These are phyloP conservation scores for Drosophila kuntzei DNA, from an alignment of 2,888 invertebrate genomes.

Conservation along the genomic window DNA sequence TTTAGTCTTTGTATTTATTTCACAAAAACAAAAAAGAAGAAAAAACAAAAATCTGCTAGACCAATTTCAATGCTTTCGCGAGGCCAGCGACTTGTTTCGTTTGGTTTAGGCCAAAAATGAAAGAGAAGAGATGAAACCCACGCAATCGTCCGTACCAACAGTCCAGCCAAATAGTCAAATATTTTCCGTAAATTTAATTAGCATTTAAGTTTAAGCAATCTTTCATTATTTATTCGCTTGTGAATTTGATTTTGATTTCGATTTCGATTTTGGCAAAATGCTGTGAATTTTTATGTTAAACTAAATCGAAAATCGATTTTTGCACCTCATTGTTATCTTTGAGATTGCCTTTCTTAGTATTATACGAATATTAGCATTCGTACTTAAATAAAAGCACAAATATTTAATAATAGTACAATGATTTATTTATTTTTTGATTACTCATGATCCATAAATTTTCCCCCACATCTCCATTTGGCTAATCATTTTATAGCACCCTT, in stretches of 20 bases:
- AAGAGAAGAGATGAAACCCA: constrained; percentile 40
- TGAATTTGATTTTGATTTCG: constrained; percentile 46
- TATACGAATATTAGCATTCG: constrained; percentile 64
- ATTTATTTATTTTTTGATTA: not conserved
- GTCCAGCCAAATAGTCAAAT: constrained; percentile 68
- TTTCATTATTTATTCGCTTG: constrained; percentile 53
- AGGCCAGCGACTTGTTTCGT: constrained; percentile 66
- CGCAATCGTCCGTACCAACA: constrained; percentile 45
- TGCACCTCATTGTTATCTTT: constrained; percentile 55
- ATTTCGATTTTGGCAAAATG: constrained; percentile 52
- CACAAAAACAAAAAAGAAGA: constrained; percentile 18
- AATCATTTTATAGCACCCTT: constrained; percentile 12
- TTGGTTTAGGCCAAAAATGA: constrained; percentile 22
- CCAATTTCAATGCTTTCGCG: constrained; percentile 53
- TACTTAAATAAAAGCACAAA: constrained; percentile 59
- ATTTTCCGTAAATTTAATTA: constrained; percentile 70
- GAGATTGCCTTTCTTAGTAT: constrained; percentile 66
- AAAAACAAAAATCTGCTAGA: constrained; percentile 37
- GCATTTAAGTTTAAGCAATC: constrained; percentile 75
- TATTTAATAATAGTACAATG: constrained; percentile 24
- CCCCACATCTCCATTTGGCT: constrained; percentile 4
- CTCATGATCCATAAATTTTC: constrained; percentile 10
- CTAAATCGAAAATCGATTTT: constrained; percentile 46
- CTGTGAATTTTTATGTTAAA: constrained; percentile 55
- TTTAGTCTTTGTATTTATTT: constrained; percentile 62